phyloP scores from a whole-genome alignment of 2,113 vertebrate genomes.

The Colossoma macropomum region DNA sequence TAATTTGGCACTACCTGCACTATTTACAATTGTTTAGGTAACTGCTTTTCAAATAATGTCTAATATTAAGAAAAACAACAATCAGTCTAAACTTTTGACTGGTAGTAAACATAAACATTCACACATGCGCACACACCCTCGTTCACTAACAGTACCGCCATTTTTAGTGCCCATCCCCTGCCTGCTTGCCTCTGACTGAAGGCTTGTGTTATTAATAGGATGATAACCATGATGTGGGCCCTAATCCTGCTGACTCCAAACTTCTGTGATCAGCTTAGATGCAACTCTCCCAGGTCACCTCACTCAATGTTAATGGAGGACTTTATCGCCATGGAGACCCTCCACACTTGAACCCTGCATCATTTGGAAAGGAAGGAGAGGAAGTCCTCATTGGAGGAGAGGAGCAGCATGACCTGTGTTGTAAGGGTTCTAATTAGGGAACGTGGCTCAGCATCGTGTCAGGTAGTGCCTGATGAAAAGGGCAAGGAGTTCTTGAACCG shows the following conservation, averaged over 20 bases:
- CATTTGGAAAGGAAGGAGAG: not conserved
- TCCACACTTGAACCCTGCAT: not conserved
- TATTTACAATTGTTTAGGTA: too few relatives aligned
- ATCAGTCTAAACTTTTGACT: too few relatives aligned
- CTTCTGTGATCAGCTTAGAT: slow-evolving; percentile 73
- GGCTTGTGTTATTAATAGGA: slow-evolving; percentile 66
- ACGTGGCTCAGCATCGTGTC: not conserved
- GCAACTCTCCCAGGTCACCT: slow-evolving; percentile 63
- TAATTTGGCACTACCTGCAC: too few relatives aligned
- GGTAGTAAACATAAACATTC: too few relatives aligned
- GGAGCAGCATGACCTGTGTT: too few relatives aligned
- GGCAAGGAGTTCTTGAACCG: not conserved
- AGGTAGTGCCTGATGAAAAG: not conserved
- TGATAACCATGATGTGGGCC: slow-evolving; percentile 57
- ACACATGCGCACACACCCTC: too few relatives aligned
- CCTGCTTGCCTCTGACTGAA: not conserved
- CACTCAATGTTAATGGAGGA: slow-evolving; percentile 60
- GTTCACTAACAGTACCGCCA: too few relatives aligned
- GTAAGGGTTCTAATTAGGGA: not conserved
- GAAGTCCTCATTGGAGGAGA: not conserved
- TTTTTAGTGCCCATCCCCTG: not conserved
- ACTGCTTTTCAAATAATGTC: too few relatives aligned
- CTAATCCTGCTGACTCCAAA: slow-evolving; percentile 74
- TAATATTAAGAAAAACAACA: too few relatives aligned
- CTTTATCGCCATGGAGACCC: slow-evolving; percentile 26